Evolutionary conservation across 2,888 invertebrate genomes (phyloP).

Genomic region (Zaprionus obscuricornis): DNA sequence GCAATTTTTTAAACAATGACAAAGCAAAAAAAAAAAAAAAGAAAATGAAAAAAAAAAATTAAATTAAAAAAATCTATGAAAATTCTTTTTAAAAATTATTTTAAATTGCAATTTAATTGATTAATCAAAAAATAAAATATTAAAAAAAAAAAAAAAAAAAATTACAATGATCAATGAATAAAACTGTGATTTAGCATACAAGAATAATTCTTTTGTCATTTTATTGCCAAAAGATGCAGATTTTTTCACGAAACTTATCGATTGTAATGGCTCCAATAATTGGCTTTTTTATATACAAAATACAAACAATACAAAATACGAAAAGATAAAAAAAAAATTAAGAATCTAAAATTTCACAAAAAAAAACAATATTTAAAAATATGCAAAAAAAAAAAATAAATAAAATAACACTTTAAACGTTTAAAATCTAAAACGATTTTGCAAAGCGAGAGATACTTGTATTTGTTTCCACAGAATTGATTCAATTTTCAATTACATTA

Average conservation of each 20-base stretch:
- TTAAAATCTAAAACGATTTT: slow-evolving; percentile 48
- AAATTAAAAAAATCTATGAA: slow-evolving; percentile 26
- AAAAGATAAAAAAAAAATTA: slow-evolving; percentile 38
- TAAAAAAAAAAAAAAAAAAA: not conserved
- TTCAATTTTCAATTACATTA: slow-evolving; percentile 66
- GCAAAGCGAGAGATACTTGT: slow-evolving; percentile 46
- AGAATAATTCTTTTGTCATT: slow-evolving; percentile 84
- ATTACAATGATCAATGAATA: slow-evolving; percentile 70
- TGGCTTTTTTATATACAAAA: slow-evolving; percentile 78
- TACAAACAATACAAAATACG: slow-evolving; percentile 24
- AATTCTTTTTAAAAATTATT: slow-evolving; percentile 42
- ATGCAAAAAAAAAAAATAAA: slow-evolving; percentile 31
- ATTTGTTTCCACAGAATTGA: slow-evolving; percentile 71
- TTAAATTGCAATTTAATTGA: slow-evolving; percentile 46
- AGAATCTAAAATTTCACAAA: slow-evolving; percentile 27
- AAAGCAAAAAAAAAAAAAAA: slow-evolving; percentile 53
- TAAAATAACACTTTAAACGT: slow-evolving; percentile 42
- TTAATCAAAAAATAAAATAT: slow-evolving; percentile 15
- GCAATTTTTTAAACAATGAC: slow-evolving; percentile 57
- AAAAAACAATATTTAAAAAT: slow-evolving; percentile 40
- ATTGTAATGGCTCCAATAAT: slow-evolving; percentile 84
- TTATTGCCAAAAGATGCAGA: slow-evolving; percentile 83
- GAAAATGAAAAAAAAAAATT: slow-evolving; percentile 33
- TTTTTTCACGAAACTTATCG: slow-evolving; percentile 85
- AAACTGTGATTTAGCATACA: slow-evolving; percentile 78